Conservation (phyloP, 2,113 vertebrate species). For the Grantiella picta region DNA sequence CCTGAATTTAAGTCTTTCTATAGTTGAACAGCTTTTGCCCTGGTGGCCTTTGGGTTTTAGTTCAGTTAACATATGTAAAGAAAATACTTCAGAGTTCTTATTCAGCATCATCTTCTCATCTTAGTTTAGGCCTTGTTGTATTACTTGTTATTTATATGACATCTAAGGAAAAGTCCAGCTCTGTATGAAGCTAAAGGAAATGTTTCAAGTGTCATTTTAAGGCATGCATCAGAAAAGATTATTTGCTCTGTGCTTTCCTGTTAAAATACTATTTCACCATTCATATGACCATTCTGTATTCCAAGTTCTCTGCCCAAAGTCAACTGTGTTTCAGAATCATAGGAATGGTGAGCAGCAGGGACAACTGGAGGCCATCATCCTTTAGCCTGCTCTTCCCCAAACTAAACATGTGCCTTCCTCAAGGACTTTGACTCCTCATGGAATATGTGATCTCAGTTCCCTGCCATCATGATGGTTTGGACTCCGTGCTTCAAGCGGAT, state of each 20-base stretch:
- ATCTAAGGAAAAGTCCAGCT: background rate
- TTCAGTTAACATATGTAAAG: background rate
- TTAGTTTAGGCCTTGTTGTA: background rate
- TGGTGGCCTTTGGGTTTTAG: background rate
- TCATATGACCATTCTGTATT: background rate
- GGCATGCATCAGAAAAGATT: background rate
- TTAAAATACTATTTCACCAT: background rate
- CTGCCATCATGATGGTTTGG: accelerated
- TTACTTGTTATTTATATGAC: background rate
- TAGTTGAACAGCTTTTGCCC: background rate
- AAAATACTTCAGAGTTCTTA: background rate
- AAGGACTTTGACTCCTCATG: accelerated
- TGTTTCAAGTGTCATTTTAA: background rate
- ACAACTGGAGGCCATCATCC: background rate
- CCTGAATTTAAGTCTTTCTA: background rate
- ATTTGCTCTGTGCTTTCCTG: background rate
- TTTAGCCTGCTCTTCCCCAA: background rate
- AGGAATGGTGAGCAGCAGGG: background rate
- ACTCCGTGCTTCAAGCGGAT: background rate
- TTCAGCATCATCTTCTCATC: background rate
- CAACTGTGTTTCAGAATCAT: background rate
- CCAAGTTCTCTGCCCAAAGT: background rate
- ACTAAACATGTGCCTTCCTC: background rate
- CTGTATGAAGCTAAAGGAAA: background rate
- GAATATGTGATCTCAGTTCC: background rate